phyloP scores from a whole-genome alignment of 2,797 vertebrate genomes.

The Pseudotriccus pelzelni region DNA sequence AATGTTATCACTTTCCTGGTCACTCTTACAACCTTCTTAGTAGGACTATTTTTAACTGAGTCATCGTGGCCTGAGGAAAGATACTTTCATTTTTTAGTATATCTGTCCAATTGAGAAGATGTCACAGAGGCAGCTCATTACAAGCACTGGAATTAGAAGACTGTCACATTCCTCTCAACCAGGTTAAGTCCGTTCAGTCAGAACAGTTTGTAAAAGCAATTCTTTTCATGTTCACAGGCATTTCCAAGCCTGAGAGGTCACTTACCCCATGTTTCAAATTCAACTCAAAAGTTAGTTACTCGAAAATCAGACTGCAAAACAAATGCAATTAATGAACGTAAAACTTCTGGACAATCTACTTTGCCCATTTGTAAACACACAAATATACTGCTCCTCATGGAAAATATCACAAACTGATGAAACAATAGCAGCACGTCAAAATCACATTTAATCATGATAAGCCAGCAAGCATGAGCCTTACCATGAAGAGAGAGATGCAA shows the following conservation, averaged over 20 bases:
- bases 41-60: conserved; percentile 55
- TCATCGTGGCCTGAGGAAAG: conserved; percentile 29
- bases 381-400: neutral
- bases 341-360: neutral
- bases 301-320: neutral
- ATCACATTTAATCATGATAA: neutral
- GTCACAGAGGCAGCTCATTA: neutral
- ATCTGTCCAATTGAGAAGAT: neutral
- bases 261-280: neutral
- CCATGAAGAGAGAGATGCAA: neutral
- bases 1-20: conserved; percentile 47
- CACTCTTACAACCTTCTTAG: conserved; percentile 35
- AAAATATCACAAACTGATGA: neutral
- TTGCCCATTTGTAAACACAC: neutral
- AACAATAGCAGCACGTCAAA: neutral
- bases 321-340: neutral
- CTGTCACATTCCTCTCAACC: neutral
- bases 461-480: neutral
- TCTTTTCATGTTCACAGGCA: neutral
- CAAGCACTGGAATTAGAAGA: neutral
- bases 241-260: neutral
- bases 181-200: neutral
- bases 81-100: neutral
- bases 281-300: neutral
- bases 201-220: neutral